A percentile compares a stretch with the other conserved stretches of the same genome.
Conservation (phyloP, 1,140 invertebrate species). For the Mesaphorura yosii region DNA sequence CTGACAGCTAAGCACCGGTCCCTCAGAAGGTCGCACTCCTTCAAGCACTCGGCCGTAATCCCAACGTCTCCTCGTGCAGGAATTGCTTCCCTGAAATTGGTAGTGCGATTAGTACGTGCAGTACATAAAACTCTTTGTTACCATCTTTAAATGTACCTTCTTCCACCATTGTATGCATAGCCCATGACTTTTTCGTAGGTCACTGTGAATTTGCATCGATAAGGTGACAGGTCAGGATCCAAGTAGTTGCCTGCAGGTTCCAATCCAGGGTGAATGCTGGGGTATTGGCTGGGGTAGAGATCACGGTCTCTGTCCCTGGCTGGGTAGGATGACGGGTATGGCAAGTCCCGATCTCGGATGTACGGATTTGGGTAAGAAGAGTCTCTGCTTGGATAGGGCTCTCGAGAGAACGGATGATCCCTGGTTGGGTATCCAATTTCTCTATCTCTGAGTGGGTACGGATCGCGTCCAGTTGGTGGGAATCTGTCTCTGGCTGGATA, state of each 20-base stretch:
- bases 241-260: slow-evolving; percentile 26
- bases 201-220: slow-evolving; percentile 33
- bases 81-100: slow-evolving; percentile 34
- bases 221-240: slow-evolving; percentile 31
- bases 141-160: slow-evolving; percentile 29
- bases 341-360: slow-evolving; percentile 15
- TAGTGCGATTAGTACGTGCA: not conserved
- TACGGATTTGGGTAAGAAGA: slow-evolving; percentile 19
- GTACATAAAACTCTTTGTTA: not conserved
- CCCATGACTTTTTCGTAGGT: slow-evolving; percentile 41
- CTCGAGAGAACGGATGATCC: slow-evolving; percentile 18
- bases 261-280: slow-evolving; percentile 4
- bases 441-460: slow-evolving; percentile 16
- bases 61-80: slow-evolving; percentile 36
- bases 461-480: slow-evolving; percentile 26
- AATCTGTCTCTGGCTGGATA: slow-evolving; percentile 20
- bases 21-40: slow-evolving; percentile 38
- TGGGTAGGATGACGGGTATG: slow-evolving; percentile 1
- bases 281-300: slow-evolving; percentile 20
- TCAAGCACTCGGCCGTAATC: slow-evolving; percentile 39
- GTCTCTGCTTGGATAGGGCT: slow-evolving; percentile 18
- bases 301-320: slow-evolving; percentile 11
- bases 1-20: slow-evolving; percentile 39
- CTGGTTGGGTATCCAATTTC: slow-evolving; percentile 15
- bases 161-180: slow-evolving; percentile 33